Evolutionary conservation across 2,797 vertebrate species (phyloP).

Genomic region (Esox lucius): DNA sequence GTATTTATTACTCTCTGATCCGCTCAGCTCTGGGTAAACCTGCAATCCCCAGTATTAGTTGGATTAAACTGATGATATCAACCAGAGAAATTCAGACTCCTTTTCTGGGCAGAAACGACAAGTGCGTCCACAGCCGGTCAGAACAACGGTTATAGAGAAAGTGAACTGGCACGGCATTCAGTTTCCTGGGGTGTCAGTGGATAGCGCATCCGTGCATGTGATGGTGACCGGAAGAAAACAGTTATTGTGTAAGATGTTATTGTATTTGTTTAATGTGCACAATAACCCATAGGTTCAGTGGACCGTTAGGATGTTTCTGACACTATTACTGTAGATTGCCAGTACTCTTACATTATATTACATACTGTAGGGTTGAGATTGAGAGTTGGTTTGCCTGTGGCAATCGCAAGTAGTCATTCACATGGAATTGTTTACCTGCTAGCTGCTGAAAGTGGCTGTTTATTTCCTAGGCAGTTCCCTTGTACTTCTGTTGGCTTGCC

Average conservation of each 20-base stretch:
- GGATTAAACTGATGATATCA: constrained; percentile 22
- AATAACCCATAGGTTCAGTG: neutral
- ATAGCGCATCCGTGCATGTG: neutral
- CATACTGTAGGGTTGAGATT: neutral
- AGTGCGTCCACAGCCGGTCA: neutral
- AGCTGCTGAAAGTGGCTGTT: constrained; percentile 35
- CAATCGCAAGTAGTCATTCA: constrained; percentile 27
- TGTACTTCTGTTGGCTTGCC: constrained; percentile 52
- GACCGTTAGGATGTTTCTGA: neutral
- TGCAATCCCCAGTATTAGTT: constrained; percentile 24
- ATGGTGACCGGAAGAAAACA: neutral
- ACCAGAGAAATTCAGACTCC: neutral
- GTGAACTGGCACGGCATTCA: neutral
- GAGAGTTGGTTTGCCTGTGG: constrained; percentile 8
- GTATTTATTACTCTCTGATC: constrained; percentile 16
- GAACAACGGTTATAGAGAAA: neutral
- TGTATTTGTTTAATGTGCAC: neutral
- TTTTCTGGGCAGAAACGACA: neutral
- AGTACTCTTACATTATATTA: no score
- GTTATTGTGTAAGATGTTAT: neutral
- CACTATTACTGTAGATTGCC: neutral
- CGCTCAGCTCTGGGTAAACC: constrained; percentile 11
- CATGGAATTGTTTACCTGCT: constrained; percentile 17
- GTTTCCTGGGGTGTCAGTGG: neutral
- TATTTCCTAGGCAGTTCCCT: constrained; percentile 14